phyloP scores from a whole-genome alignment of 2,113 vertebrate species.

The Ptychochromis oligacanthus region DNA sequence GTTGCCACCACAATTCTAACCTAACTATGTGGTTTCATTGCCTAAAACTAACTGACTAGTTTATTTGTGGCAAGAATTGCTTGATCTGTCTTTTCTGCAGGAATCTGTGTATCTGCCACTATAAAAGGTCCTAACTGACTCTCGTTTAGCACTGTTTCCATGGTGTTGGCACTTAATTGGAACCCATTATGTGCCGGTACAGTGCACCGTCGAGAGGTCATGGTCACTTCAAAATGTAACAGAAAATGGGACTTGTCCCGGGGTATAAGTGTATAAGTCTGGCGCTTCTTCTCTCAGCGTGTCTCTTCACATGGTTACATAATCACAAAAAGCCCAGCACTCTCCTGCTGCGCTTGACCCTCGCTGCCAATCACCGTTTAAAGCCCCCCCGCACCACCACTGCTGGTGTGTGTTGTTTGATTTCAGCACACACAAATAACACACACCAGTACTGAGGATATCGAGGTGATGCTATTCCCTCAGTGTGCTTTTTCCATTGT shows the following conservation, averaged over 20 bases:
- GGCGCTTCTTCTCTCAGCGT: neutral
- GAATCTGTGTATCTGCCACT: neutral
- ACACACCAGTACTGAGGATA: neutral
- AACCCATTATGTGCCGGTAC: neutral
- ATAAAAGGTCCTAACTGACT: neutral
- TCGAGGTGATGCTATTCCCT: neutral
- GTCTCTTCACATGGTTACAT: constrained; percentile 8
- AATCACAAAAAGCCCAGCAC: neutral
- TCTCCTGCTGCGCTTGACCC: neutral
- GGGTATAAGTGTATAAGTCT: neutral
- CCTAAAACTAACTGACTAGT: too few species aligned
- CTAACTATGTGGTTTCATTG: too few species aligned
- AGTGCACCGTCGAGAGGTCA: neutral
- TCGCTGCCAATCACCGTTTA: neutral
- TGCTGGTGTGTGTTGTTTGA: neutral
- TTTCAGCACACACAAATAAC: neutral
- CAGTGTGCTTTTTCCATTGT: neutral
- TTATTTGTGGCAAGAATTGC: neutral
- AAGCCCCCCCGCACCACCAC: neutral
- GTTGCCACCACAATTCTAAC: neutral
- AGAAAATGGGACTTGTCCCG: neutral
- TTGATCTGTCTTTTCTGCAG: neutral
- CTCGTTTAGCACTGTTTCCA: neutral
- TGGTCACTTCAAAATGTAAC: neutral
- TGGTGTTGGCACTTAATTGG: neutral